Conservation (phyloP, 2,113 vertebrate species). For the Cryptoleucopteryx plumbea region DNA sequence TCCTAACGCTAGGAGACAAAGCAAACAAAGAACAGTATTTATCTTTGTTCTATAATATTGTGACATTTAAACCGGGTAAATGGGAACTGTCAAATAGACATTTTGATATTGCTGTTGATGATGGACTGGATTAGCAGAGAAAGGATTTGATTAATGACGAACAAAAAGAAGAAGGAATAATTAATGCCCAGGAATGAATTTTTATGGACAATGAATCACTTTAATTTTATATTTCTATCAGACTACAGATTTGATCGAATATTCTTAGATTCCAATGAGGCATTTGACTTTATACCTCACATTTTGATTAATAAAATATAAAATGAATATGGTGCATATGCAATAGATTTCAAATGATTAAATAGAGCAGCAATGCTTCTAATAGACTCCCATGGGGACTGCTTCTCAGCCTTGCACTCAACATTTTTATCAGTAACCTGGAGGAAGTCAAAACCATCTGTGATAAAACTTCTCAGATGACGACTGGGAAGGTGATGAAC, state of each 20-base stretch:
- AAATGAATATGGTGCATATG: not conserved
- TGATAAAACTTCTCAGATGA: not conserved
- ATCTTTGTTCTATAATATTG: not conserved
- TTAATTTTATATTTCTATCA: not conserved
- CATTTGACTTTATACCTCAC: not conserved
- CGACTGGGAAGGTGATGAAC: not conserved
- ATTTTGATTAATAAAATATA: slow-evolving; percentile 33
- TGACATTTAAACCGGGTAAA: slow-evolving; percentile 16
- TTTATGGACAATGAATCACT: slow-evolving; percentile 8
- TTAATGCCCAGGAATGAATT: not conserved
- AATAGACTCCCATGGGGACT: not conserved
- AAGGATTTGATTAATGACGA: not conserved
- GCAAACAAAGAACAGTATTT: slow-evolving; percentile 24
- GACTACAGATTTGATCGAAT: not conserved
- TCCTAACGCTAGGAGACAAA: not conserved
- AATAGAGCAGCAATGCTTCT: not conserved
- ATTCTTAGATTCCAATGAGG: not conserved
- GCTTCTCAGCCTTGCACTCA: not conserved
- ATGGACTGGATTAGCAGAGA: not conserved
- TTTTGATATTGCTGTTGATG: not conserved
- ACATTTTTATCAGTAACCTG: not conserved
- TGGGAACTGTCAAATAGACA: not conserved
- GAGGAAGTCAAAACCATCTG: not conserved
- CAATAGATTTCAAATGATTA: not conserved
- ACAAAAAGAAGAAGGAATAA: slow-evolving; percentile 12